Percentiles rank a stretch among this genome's conserved stretches.
These are phyloP conservation scores for Dusona sp. DNA, from an alignment of 2,888 invertebrate species.

Conservation along the genomic window DNA sequence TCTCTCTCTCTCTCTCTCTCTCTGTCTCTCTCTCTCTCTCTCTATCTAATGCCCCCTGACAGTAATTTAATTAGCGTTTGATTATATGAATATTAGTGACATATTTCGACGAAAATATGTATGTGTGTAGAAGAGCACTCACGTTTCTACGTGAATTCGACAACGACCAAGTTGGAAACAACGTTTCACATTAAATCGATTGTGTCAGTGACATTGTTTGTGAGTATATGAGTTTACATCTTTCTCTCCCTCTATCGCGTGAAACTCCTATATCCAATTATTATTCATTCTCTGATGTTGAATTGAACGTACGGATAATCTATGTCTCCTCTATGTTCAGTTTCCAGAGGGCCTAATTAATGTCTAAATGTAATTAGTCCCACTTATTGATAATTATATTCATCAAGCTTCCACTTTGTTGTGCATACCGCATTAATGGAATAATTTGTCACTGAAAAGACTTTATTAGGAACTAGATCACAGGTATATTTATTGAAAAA, in stretches of 20 bases:
- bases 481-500: too few relatives aligned
- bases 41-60: constrained; percentile 7
- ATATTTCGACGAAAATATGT: background rate
- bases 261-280: constrained; percentile 17
- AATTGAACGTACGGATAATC: constrained; percentile 7
- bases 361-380: constrained; percentile 33
- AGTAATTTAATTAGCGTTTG: constrained; percentile 53
- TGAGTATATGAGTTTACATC: background rate
- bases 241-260: background rate
- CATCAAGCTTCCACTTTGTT: constrained; percentile 7
- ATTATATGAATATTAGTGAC: constrained; percentile 34
- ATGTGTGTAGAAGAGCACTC: background rate
- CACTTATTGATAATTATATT: constrained; percentile 52
- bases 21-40: too few relatives aligned
- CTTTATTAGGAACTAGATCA: background rate
- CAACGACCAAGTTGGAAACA: constrained; percentile 3
- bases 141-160: background rate
- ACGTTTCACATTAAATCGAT: constrained; percentile 36
- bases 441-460: background rate
- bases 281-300: constrained; percentile 33
- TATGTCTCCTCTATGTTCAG: background rate
- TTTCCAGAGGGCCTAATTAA: constrained; percentile 25
- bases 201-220: constrained; percentile 1
- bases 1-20: too few relatives aligned
- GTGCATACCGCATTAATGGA: background rate